Conservation (phyloP, 2,113 vertebrate genomes). For the Oncorhynchus clarkii region DNA sequence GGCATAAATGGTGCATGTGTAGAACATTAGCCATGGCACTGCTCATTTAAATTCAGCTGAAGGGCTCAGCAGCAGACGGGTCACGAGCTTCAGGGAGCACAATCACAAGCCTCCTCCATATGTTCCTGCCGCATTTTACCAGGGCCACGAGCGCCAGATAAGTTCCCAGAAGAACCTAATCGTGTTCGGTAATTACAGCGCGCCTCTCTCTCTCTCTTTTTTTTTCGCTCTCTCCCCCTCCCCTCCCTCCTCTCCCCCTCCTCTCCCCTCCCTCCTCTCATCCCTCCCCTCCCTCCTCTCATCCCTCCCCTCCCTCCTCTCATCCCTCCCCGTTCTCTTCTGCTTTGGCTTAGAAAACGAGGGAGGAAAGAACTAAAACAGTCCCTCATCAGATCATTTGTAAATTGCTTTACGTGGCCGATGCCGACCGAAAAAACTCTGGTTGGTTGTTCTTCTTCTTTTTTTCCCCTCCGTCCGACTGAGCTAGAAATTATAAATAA, state of each 20-base stretch:
- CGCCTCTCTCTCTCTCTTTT: slow-evolving; percentile 57
- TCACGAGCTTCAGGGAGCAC: slow-evolving; percentile 97
- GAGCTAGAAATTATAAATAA: slow-evolving; percentile 99
- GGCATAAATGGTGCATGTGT: slow-evolving; percentile 99
- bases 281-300: neutral
- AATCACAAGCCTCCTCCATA: slow-evolving; percentile 98
- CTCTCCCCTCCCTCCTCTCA: neutral
- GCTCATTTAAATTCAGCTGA: slow-evolving; percentile 95
- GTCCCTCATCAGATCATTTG: slow-evolving; percentile 98
- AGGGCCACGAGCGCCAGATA: slow-evolving; percentile 91
- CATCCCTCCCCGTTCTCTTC: neutral
- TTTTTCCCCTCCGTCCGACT: slow-evolving; percentile 66
- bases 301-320: neutral
- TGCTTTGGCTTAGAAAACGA: slow-evolving; percentile 79
- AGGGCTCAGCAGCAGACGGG: slow-evolving; percentile 97
- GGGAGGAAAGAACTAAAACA: slow-evolving; percentile 84
- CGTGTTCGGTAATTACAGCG: slow-evolving; percentile 99
- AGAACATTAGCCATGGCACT: slow-evolving; percentile 94
- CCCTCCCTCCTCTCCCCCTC: neutral
- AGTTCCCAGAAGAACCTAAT: slow-evolving; percentile 99
- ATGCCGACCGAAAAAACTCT: slow-evolving; percentile 83
- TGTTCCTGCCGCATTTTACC: slow-evolving; percentile 95
- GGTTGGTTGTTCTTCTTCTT: slow-evolving; percentile 82
- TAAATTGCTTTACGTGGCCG: slow-evolving; percentile 99
- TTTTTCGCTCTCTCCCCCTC: slow-evolving; percentile 19